phyloP scores from a whole-genome alignment of 1,140 invertebrate genomes.

The Mylabris phalerata region DNA sequence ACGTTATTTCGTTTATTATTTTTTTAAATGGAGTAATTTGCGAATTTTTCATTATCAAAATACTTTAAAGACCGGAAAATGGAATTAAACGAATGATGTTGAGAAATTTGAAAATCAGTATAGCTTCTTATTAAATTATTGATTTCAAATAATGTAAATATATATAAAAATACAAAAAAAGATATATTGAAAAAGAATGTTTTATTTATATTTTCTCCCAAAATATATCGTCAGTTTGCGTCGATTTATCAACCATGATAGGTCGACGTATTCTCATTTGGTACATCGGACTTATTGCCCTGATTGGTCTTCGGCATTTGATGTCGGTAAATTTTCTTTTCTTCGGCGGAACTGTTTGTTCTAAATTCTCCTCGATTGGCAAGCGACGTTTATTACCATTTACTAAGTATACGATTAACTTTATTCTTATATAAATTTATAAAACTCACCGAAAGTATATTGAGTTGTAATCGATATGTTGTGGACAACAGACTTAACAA shows the following conservation, averaged over 20 bases:
- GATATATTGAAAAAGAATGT: not conserved
- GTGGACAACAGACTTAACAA: constrained; percentile 17
- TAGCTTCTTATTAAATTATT: constrained; percentile 14
- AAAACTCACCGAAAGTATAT: constrained; percentile 1
- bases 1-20: constrained; percentile 8
- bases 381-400: constrained; percentile 1
- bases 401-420: not conserved
- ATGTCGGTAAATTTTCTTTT: constrained; percentile 26
- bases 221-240: constrained; percentile 27
- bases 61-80: not conserved
- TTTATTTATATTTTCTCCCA: constrained; percentile 8
- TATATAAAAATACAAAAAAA: constrained; percentile 11
- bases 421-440: not conserved
- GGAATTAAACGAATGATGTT: too few species aligned
- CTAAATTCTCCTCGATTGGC: not conserved
- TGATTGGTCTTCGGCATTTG: constrained; percentile 25
- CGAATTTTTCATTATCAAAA: constrained; percentile 14
- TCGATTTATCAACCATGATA: constrained; percentile 23
- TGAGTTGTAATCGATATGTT: constrained; percentile 7
- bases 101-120: constrained; percentile 1
- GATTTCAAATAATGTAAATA: constrained; percentile 17
- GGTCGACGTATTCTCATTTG: constrained; percentile 3
- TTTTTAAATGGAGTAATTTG: not conserved
- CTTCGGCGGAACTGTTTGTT: not conserved
- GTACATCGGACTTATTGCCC: constrained; percentile 16